Conservation (phyloP, 2,797 vertebrate genomes). For the Manis crassicaudata region DNA sequence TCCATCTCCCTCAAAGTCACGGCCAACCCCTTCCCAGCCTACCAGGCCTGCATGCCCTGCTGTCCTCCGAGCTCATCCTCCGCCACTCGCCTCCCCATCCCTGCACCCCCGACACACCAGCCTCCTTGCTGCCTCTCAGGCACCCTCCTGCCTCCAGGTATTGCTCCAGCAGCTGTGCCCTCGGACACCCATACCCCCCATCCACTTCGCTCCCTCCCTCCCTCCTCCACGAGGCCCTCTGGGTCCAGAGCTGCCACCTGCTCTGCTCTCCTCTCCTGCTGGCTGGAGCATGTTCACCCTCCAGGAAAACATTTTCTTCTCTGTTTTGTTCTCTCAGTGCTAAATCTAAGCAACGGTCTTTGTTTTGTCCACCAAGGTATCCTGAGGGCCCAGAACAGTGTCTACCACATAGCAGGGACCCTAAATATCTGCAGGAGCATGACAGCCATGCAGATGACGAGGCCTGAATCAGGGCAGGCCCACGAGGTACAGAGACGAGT, state of each 20-base stretch:
- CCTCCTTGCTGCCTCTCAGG: rapidly evolving
- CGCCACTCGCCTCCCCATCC: rapidly evolving
- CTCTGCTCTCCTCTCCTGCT: no score
- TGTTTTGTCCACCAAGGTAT: not conserved
- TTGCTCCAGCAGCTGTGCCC: not conserved
- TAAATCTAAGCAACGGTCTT: rapidly evolving
- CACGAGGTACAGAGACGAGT: no score
- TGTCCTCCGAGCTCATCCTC: not conserved
- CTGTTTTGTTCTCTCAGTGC: rapidly evolving
- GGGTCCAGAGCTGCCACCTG: not conserved
- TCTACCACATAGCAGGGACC: no score
- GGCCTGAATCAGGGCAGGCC: not conserved
- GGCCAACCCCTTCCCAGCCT: not conserved
- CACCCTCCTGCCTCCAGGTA: not conserved
- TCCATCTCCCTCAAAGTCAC: not conserved
- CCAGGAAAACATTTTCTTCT: not conserved
- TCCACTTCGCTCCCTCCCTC: not conserved
- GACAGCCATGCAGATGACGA: rapidly evolving
- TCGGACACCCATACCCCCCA: not conserved
- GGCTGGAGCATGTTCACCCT: not conserved
- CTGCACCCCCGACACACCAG: rapidly evolving
- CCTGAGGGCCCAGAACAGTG: not conserved
- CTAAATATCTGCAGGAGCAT: not conserved
- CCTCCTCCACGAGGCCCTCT: no score
- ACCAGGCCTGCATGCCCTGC: not conserved